Evolutionary conservation across 1,140 invertebrate species (phyloP).

Genomic region (Zaprionus africanus): DNA sequence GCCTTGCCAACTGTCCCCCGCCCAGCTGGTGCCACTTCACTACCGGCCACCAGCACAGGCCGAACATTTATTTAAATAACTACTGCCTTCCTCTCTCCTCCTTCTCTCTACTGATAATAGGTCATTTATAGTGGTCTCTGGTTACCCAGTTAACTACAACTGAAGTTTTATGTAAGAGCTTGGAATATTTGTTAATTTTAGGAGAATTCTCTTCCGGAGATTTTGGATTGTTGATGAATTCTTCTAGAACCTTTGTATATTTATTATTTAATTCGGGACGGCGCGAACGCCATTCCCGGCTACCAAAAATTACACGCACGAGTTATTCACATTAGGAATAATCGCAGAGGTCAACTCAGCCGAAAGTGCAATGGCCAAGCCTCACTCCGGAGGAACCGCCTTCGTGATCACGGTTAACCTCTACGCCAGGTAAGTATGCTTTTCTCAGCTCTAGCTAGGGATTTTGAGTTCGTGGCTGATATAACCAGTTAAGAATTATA

Average conservation of each 20-base stretch:
- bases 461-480: not conserved
- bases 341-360: conserved; percentile 80
- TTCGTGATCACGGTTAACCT: conserved; percentile 88
- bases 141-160: not conserved
- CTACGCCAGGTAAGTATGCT: conserved; percentile 86
- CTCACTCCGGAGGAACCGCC: conserved; percentile 88
- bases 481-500: conserved; percentile 59
- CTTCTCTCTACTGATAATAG: not conserved
- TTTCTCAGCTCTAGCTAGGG: conserved; percentile 16
- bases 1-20: conserved; percentile 3
- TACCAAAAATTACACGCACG: conserved; percentile 84
- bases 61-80: conserved; percentile 34
- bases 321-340: conserved; percentile 84
- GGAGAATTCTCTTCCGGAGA: not conserved
- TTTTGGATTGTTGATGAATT: not conserved
- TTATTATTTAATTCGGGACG: conserved; percentile 70
- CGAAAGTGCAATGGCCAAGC: conserved; percentile 81
- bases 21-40: not conserved
- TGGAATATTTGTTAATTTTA: not conserved
- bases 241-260: not conserved
- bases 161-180: not conserved
- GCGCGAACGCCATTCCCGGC: conserved; percentile 84
- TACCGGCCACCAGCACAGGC: not conserved
- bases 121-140: conserved; percentile 2
- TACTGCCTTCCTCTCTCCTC: not conserved